Percentiles rank a stretch among this genome's conserved stretches.
Conservation (phyloP, 2,888 invertebrate genomes). For the Eristalinus sepulchralis region DNA sequence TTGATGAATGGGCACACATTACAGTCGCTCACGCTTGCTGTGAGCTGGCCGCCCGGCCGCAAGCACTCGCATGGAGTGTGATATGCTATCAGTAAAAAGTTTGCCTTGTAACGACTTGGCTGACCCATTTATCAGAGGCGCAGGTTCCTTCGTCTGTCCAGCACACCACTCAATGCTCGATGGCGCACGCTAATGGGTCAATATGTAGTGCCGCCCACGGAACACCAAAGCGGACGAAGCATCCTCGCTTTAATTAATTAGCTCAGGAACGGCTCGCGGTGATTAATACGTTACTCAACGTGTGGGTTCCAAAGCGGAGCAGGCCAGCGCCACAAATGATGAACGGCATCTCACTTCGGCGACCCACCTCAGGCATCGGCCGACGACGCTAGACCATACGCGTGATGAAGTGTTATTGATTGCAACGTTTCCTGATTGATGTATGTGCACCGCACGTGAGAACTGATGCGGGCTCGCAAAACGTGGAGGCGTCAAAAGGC, state of each 20-base stretch:
- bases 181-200: conserved; percentile 63
- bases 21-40: conserved; percentile 46
- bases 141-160: background rate
- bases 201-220: conserved; percentile 67
- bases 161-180: conserved; percentile 21
- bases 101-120: conserved; percentile 55
- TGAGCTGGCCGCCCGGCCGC: background rate
- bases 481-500: conserved; percentile 65
- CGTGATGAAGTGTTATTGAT: conserved; percentile 70
- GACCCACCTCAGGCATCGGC: background rate
- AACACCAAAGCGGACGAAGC: conserved; percentile 30
- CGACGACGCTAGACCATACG: conserved; percentile 27
- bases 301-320: conserved; percentile 67
- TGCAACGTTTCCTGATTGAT: conserved; percentile 67
- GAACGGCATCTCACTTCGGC: conserved; percentile 3
- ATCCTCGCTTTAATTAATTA: conserved; percentile 69
- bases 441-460: conserved; percentile 59
- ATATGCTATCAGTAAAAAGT: conserved; percentile 55
- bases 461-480: conserved; percentile 28
- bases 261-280: conserved; percentile 44
- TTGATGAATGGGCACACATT: conserved; percentile 68
- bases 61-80: conserved; percentile 43
- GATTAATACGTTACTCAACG: conserved; percentile 68
- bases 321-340: conserved; percentile 31
- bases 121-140: conserved; percentile 62